Evolutionary conservation across 2,888 invertebrate genomes (phyloP), one percentile per base, ranked within the genome.

Genomic region (Deilephila elpenor): DNA sequence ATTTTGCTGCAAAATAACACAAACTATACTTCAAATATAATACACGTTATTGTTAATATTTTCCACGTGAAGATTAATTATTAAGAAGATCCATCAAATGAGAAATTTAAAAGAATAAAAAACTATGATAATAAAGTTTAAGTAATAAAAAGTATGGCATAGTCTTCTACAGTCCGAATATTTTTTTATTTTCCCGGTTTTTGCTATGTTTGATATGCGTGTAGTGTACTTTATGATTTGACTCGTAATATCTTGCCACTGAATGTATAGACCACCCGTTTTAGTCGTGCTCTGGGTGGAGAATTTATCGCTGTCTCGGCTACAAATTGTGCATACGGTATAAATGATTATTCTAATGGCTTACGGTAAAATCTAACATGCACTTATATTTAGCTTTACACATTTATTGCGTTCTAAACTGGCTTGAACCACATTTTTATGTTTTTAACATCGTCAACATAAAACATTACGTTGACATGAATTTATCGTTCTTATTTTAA

Each of bases 231-330:
- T 37, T 20, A 19, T 7, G 3, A 0, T 44, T 7, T 44, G 64
- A 64, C 37, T 20, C 14, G 64, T 64, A 64, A 64, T 64, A 64
- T 37, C 64, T 64, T 62, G 34, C 62, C 19, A 34, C 34, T 19
- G 34, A 62, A 62, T 37, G 61, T 34, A 62, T 51, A 64, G 67
- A 67, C 67, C 67, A 67, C 67, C 67, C 67, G 51, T 67, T 67
- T 51, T 44, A 67, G 67, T 67, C 67, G 67, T 67, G 67, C 25
- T 67, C 67, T 51, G 25, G 67, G 67, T 67, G 44, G 44, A 44
- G 67, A 37, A 64, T 67, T 67, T 67, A 67, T 67, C 17, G 17
- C 51, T 51, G 51, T 67, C 44, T 67, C 51, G 64, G 25, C 51
- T 51, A 51, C 29, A 44, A 67, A 67, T 67, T 67, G 67, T 51